Base-by-base conservation (phyloP, 2,888 invertebrate genomes). In the Cheilosia grossa region DNA sequence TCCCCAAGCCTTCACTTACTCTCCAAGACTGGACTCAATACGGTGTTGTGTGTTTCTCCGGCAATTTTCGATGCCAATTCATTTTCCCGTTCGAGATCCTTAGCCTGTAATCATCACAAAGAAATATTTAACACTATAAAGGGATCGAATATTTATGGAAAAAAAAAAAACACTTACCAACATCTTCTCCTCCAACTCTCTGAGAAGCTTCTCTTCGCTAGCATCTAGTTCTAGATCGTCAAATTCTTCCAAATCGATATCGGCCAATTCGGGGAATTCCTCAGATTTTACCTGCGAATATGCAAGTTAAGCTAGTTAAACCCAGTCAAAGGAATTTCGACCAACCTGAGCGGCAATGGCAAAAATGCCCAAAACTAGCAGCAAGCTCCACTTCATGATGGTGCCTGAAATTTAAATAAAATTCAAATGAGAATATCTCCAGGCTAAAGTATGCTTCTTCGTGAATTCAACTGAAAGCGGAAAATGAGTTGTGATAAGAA, bases 31-130 rank as follows among this genome's bases (percentile, higher is more conserved):
- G 92, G 91, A 82, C 89, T 89, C 21, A 90, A 49, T 0, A 91
- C 79, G 44, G 89, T 89, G 70, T 90, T 89, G 33, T 88, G 86
- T 27, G 49, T 13, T 19, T 90, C 90, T 3, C 89, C 88, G 4
- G 90, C 91, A 75, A 92, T 75, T 87, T 89, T 89, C 33, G 87
- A 80, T 30, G 91, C 91, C 58, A 91, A 69, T 82, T 91, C 90
- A 87, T 92, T 92, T 88, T 92, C 92, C 37, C 91, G 91, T 17
- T 89, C 88, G 47, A 91, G 63, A 83, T 92, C 92, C 17, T 89
- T 88, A 24, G 87, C 88, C 91, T 92, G 66, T 0, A 81, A 83
- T 54, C 30, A 33, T 47, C 13, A 51, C 19, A 58, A 49, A 27
- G 27, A 27, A 6, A 44, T 19, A 61, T 49, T 54, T 19, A 15